Conservation (phyloP, 2,113 vertebrate genomes). For the Heliornis fulica region DNA sequence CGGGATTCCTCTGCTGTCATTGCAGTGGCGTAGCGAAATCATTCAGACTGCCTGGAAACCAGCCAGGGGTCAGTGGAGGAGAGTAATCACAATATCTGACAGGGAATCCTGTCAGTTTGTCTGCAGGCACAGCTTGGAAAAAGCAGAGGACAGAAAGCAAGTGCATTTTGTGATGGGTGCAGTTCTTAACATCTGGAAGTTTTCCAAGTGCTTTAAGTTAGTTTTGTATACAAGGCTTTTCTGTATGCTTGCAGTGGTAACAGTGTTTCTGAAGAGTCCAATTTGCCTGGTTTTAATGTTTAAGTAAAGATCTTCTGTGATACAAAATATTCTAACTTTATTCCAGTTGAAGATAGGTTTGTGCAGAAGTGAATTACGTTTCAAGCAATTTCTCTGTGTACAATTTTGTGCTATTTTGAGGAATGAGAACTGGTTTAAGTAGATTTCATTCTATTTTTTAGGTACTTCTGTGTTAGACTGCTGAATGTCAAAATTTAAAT, state of each 20-base stretch:
- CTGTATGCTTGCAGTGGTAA: not conserved
- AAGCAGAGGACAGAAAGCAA: not conserved
- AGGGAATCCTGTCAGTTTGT: not conserved
- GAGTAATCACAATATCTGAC: not conserved
- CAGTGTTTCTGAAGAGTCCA: not conserved
- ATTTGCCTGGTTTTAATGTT: not conserved
- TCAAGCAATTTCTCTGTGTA: not conserved
- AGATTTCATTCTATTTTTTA: not conserved
- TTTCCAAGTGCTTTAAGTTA: not conserved
- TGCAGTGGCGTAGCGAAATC: not conserved
- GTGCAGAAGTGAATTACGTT: not conserved
- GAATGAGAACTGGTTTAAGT: not conserved
- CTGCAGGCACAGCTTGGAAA: not conserved
- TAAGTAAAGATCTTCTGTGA: not conserved
- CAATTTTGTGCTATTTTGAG: not conserved
- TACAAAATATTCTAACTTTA: not conserved
- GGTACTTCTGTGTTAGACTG: not conserved
- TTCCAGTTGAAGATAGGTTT: not conserved
- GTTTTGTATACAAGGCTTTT: not conserved
- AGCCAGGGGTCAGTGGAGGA: not conserved
- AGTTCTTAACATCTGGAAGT: rapidly evolving
- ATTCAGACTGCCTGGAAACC: not conserved
- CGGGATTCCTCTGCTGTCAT: not conserved
- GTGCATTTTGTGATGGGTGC: not conserved
- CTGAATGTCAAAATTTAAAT: not conserved